Percentiles rank a stretch among this genome's conserved stretches.
Evolutionary conservation across 2,888 invertebrate genomes (phyloP).

Genomic region (Galerucella calmariensis): DNA sequence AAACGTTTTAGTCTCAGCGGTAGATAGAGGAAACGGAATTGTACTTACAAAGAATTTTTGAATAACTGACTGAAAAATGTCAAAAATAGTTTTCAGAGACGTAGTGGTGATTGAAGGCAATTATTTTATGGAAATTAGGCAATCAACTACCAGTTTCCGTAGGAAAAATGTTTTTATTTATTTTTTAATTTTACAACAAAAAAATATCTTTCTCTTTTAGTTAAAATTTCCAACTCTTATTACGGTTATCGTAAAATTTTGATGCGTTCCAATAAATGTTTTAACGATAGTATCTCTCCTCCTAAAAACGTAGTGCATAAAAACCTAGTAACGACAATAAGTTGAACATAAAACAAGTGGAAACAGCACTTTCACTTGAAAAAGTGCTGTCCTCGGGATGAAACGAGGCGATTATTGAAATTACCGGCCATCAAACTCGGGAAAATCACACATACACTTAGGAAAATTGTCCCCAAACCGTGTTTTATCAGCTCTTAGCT

Average conservation of each 20-base stretch:
- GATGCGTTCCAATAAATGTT: no score
- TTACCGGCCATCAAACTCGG: slow-evolving; percentile 50
- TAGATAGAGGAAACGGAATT: background rate
- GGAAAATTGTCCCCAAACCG: slow-evolving; percentile 36
- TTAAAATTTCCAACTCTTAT: no score
- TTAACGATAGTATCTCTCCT: background rate
- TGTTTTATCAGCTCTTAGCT: slow-evolving; percentile 27
- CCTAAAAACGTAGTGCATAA: slow-evolving; percentile 24
- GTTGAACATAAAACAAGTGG: slow-evolving; percentile 52
- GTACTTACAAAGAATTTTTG: no score
- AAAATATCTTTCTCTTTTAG: no score
- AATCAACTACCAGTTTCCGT: no score
- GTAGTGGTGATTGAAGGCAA: no score
- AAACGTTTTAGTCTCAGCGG: slow-evolving; percentile 4
- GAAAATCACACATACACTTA: slow-evolving; percentile 51
- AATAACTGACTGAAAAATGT: no score
- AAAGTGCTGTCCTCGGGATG: slow-evolving; percentile 49
- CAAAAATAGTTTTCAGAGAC: no score
- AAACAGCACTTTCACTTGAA: slow-evolving; percentile 50
- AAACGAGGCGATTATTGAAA: slow-evolving; percentile 56
- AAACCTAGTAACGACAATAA: slow-evolving; percentile 42
- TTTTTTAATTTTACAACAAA: no score
- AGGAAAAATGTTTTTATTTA: no score
- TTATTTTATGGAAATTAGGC: no score
- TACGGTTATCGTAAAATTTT: no score